A percentile compares a stretch with the other conserved stretches of the same genome.
phyloP scores from a whole-genome alignment of 1,140 invertebrate species.

The Asobara japonica region DNA sequence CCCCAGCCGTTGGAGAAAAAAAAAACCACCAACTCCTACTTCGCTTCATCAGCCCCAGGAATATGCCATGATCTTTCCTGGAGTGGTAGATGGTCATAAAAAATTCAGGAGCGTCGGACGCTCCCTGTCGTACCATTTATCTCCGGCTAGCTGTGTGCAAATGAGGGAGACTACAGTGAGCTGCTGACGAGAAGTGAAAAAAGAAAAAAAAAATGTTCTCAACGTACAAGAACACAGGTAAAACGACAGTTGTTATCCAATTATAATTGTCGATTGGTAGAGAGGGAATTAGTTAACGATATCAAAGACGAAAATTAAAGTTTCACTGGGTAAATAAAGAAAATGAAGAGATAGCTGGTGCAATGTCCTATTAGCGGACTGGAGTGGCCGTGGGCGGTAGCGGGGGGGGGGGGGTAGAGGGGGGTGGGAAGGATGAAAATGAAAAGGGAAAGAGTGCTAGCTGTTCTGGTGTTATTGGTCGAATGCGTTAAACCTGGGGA shows the following conservation, averaged over 20 bases:
- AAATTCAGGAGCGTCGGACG: constrained; percentile 20
- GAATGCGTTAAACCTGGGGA: constrained; percentile 48
- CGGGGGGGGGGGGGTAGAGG: neutral
- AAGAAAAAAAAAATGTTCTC: neutral
- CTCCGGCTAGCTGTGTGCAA: neutral
- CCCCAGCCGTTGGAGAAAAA: too few relatives aligned
- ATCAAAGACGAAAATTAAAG: constrained; percentile 1
- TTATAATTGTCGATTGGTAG: neutral
- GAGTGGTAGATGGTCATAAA: constrained; percentile 15
- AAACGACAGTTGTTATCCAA: constrained; percentile 3
- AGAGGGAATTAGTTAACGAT: neutral
- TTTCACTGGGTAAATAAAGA: neutral
- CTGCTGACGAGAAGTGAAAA: neutral
- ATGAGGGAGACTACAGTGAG: neutral
- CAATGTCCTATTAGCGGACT: neutral
- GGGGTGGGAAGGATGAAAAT: constrained; percentile 8
- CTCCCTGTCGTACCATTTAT: constrained; percentile 3
- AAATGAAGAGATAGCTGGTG: neutral
- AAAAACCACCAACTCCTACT: neutral
- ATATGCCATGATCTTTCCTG: constrained; percentile 16
- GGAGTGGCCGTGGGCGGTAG: too few relatives aligned
- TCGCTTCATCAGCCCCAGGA: constrained; percentile 19
- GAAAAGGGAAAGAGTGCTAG: neutral
- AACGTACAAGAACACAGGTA: neutral
- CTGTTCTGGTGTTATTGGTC: constrained; percentile 44